Percentiles rank a stretch among this genome's conserved stretches.
phyloP scores from a whole-genome alignment of 35 echinoderm and acorn worm genomes.

The Apostichopus californicus region DNA sequence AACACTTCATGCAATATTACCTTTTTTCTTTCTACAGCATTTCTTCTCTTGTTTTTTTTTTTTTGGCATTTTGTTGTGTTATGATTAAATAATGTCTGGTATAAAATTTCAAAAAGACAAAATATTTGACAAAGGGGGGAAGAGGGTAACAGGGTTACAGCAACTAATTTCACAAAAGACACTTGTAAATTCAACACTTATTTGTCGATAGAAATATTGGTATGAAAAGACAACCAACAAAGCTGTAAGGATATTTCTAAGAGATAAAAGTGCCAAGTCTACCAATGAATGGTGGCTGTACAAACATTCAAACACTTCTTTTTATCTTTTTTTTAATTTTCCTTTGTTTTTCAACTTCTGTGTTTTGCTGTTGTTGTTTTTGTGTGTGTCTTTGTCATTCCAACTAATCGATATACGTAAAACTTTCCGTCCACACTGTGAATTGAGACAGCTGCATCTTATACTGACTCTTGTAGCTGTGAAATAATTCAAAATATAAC shows the following conservation, averaged over 20 bases:
- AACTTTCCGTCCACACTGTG: background rate
- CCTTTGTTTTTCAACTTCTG: no score
- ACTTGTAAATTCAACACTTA: background rate
- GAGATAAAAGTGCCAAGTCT: background rate
- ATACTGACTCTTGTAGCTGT: background rate
- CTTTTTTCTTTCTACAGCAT: background rate
- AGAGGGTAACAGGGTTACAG: background rate
- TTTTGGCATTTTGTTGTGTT: background rate
- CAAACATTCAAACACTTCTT: background rate
- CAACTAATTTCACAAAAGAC: background rate
- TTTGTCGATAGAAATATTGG: background rate
- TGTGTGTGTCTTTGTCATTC: background rate
- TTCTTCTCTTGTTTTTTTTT: background rate
- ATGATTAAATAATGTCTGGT: background rate
- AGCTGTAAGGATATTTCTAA: background rate
- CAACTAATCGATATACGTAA: background rate
- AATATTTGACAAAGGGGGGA: background rate
- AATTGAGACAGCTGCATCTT: background rate
- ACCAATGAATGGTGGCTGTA: background rate
- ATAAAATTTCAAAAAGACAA: conserved; percentile 1
- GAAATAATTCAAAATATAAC: background rate
- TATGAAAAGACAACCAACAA: background rate
- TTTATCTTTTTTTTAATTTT: background rate
- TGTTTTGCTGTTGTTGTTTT: background rate
- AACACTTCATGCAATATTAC: background rate